Percentiles rank a stretch among this genome's conserved stretches.
phyloP scores from a whole-genome alignment of 2,888 invertebrate species.

The Apomyelois bistriatella region DNA sequence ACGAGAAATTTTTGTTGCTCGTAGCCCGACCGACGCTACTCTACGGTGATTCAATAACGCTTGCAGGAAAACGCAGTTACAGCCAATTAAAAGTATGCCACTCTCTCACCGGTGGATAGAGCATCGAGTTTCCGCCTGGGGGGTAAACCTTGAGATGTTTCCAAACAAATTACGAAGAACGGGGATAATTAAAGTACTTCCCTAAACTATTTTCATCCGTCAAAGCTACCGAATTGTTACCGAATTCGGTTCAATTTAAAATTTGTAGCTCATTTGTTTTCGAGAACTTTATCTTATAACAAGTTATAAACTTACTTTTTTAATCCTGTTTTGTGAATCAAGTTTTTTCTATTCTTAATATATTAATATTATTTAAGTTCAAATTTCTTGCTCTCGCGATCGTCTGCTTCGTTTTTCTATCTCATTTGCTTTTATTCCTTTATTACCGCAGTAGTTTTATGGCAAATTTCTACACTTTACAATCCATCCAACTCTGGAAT shows the following conservation, averaged over 20 bases:
- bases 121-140: conserved; percentile 64
- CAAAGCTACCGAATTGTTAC: conserved; percentile 20
- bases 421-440: too few species aligned
- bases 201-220: conserved; percentile 50
- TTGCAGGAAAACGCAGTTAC: conserved; percentile 75
- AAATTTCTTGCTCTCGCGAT: too few species aligned
- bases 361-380: too few species aligned
- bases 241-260: background rate
- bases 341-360: too few species aligned
- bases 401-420: too few species aligned
- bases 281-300: too few species aligned
- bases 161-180: conserved; percentile 60
- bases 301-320: too few species aligned
- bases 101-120: conserved; percentile 59
- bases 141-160: conserved; percentile 50
- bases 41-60: conserved; percentile 72
- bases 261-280: background rate
- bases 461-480: too few species aligned
- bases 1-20: conserved; percentile 44
- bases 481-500: too few species aligned
- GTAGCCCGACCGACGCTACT: conserved; percentile 46
- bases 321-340: too few species aligned
- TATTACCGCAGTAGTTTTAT: too few species aligned
- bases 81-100: conserved; percentile 77
- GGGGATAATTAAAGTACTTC: conserved; percentile 51